These are phyloP conservation scores for Rhodophaea formosa DNA, from an alignment of 2,888 invertebrate genomes.

Conservation along the genomic window DNA sequence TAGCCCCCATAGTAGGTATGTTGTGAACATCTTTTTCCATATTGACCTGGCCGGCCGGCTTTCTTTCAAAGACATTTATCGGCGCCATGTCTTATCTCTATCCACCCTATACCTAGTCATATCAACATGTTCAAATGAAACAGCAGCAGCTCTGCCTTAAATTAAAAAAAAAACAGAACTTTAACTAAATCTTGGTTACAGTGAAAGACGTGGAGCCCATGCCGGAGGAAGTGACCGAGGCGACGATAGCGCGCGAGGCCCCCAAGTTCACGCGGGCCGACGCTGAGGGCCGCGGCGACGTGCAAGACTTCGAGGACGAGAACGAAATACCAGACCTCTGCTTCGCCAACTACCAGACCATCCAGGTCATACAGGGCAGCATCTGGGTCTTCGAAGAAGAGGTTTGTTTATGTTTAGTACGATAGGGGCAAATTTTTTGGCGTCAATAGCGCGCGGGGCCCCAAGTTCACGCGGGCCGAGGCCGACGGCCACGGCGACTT, in stretches of 20 bases:
- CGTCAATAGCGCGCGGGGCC: conserved; percentile 35
- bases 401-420: conserved; percentile 38
- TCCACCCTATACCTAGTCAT: too few species aligned
- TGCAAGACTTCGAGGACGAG: conserved; percentile 42
- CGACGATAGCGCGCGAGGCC: conserved; percentile 37
- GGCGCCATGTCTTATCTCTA: too few species aligned
- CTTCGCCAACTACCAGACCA: conserved; percentile 84
- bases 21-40: too few species aligned
- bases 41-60: too few species aligned
- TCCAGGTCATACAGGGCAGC: conserved; percentile 79
- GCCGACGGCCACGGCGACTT: neutral
- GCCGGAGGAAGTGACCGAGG: conserved; percentile 36
- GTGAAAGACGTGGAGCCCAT: conserved; percentile 34
- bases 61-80: too few species aligned
- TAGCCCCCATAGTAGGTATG: too few species aligned
- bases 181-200: conserved; percentile 19
- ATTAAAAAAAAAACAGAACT: too few species aligned
- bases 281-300: neutral
- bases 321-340: conserved; percentile 83
- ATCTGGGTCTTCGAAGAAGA: conserved; percentile 73
- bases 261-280: conserved; percentile 57
- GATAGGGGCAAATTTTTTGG: too few species aligned
- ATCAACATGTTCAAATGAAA: too few species aligned
- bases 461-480: conserved; percentile 54
- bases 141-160: too few species aligned